Conservation (phyloP, 2,797 vertebrate species). For the Macrochelys suwanniensis region DNA sequence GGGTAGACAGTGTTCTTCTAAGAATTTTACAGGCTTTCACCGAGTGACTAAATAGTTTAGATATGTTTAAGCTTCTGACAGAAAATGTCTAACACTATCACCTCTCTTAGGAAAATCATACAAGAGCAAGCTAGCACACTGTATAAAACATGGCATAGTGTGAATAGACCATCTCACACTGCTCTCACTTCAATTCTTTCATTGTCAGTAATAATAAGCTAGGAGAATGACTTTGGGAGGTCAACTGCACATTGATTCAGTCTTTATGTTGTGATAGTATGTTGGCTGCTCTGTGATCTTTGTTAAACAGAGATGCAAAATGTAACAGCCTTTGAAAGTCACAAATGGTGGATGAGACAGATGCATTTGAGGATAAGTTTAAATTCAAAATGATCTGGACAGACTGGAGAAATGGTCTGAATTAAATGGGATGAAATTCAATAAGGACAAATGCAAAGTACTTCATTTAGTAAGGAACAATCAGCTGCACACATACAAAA, state of each 20-base stretch:
- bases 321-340: slow-evolving; percentile 34
- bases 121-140: not conserved
- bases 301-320: slow-evolving; percentile 33
- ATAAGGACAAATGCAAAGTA: no score
- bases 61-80: not conserved
- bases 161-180: not conserved
- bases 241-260: slow-evolving; percentile 2
- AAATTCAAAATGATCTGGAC: no score
- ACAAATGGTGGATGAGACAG: not conserved
- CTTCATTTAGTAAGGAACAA: no score
- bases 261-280: slow-evolving; percentile 3
- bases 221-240: slow-evolving; percentile 18
- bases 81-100: not conserved
- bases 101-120: not conserved
- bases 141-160: slow-evolving; percentile 1
- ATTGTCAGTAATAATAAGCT: slow-evolving; percentile 11
- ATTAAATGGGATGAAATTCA: no score
- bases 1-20: not conserved
- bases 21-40: not conserved
- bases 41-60: not conserved
- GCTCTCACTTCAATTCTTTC: slow-evolving; percentile 23
- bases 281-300: not conserved
- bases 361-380: not conserved
- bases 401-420: no score
- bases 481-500: no score